Evolutionary conservation across 2,797 vertebrate species (phyloP).

Genomic region (Phataginus tricuspis): DNA sequence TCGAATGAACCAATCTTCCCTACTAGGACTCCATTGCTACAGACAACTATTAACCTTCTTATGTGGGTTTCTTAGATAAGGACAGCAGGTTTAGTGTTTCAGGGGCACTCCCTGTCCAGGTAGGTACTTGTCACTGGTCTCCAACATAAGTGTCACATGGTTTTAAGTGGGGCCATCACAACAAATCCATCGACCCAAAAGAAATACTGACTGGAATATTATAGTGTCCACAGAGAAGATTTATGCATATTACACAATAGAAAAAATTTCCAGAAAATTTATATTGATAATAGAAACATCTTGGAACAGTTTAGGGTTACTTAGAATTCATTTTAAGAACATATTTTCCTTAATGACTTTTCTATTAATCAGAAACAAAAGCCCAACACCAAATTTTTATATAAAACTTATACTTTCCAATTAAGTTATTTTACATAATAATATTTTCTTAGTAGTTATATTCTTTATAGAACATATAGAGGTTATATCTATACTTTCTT

Average conservation of each 20-base stretch:
- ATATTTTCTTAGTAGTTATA: not conserved
- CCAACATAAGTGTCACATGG: not conserved
- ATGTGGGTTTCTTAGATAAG: not conserved
- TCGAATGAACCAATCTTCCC: not conserved
- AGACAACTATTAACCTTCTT: not conserved
- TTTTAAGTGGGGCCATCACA: not conserved
- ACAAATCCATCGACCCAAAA: not conserved
- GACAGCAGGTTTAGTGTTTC: not conserved
- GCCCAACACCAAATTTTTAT: not conserved
- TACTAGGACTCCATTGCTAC: not conserved
- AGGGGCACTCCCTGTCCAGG: not conserved
- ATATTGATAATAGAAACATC: conserved; percentile 47
- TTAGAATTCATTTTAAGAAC: conserved; percentile 52
- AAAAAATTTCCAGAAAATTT: conserved; percentile 56
- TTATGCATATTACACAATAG: not conserved
- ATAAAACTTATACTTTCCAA: not conserved
- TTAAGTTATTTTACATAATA: conserved; percentile 40
- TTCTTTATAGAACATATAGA: not conserved
- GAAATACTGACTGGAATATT: not conserved
- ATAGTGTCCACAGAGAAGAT: conserved; percentile 41
- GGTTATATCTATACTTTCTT: not conserved
- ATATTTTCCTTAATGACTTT: conserved; percentile 31
- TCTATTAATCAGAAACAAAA: conserved; percentile 28
- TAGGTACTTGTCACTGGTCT: not conserved
- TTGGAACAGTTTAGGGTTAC: conserved; percentile 45